phyloP scores from a whole-genome alignment of 1,140 invertebrate genomes.

The Drosophila simulans region DNA sequence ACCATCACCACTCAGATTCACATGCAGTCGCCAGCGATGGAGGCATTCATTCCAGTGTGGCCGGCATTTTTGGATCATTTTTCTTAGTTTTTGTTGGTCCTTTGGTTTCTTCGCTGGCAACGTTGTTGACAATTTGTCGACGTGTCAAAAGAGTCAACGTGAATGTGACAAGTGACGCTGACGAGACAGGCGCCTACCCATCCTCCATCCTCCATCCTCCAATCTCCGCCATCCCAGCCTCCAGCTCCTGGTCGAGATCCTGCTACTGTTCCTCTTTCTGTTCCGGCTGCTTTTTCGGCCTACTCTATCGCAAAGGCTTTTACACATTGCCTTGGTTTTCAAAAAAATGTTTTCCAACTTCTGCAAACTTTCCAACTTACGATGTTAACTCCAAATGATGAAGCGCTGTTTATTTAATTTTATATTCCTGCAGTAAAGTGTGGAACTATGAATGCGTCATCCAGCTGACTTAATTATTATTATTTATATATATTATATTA shows the following conservation, averaged over 20 bases:
- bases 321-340: background rate
- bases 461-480: too few relatives aligned
- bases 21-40: background rate
- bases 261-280: background rate
- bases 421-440: too few relatives aligned
- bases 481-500: too few relatives aligned
- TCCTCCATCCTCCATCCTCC: background rate
- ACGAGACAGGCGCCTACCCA: conserved; percentile 42
- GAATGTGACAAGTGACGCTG: conserved; percentile 79
- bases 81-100: conserved; percentile 45
- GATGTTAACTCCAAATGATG: too few relatives aligned
- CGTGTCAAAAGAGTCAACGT: conserved; percentile 77
- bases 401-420: too few relatives aligned
- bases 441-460: too few relatives aligned
- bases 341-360: background rate
- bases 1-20: background rate
- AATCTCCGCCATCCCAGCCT: background rate
- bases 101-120: conserved; percentile 63
- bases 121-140: conserved; percentile 82
- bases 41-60: conserved; percentile 35
- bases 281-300: background rate
- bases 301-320: background rate
- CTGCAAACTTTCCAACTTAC: too few relatives aligned
- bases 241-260: background rate
- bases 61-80: conserved; percentile 48